Percentiles rank a stretch among this genome's conserved stretches.
Conservation (phyloP, 1,140 invertebrate species). For the Megalonaias nervosa region DNA sequence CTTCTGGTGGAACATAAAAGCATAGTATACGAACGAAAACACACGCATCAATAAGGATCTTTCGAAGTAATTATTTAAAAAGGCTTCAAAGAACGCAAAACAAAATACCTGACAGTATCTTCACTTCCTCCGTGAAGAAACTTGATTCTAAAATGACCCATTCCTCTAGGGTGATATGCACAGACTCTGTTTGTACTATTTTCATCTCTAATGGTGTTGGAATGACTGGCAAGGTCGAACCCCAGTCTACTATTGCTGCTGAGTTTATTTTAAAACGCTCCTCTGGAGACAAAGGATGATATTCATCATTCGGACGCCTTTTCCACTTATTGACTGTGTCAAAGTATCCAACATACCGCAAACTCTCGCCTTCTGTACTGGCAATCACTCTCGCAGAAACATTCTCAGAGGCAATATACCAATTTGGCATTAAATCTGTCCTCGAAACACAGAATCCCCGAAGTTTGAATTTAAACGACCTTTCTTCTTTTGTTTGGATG, state of each 20-base stretch:
- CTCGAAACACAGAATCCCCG: constrained; percentile 15
- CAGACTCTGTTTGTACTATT: not conserved
- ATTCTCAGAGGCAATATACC: constrained; percentile 16
- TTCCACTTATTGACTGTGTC: constrained; percentile 11
- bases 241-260: not conserved
- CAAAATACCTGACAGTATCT: constrained; percentile 17
- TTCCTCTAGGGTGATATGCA: constrained; percentile 11
- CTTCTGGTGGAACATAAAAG: not conserved
- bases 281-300: not conserved
- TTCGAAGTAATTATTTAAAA: not conserved
- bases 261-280: constrained; percentile 9
- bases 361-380: constrained; percentile 21
- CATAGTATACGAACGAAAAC: not conserved
- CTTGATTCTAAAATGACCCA: constrained; percentile 20
- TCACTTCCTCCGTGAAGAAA: constrained; percentile 16
- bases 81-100: not conserved
- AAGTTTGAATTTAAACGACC: constrained; percentile 3
- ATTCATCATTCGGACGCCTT: constrained; percentile 6
- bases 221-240: constrained; percentile 4
- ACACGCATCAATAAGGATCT: not conserved
- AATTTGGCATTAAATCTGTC: constrained; percentile 23
- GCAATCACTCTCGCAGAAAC: constrained; percentile 6
- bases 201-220: constrained; percentile 18
- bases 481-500: not conserved
- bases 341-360: constrained; percentile 20